Conservation (phyloP, 2,113 vertebrate genomes). For the Elgaria multicarinata region DNA sequence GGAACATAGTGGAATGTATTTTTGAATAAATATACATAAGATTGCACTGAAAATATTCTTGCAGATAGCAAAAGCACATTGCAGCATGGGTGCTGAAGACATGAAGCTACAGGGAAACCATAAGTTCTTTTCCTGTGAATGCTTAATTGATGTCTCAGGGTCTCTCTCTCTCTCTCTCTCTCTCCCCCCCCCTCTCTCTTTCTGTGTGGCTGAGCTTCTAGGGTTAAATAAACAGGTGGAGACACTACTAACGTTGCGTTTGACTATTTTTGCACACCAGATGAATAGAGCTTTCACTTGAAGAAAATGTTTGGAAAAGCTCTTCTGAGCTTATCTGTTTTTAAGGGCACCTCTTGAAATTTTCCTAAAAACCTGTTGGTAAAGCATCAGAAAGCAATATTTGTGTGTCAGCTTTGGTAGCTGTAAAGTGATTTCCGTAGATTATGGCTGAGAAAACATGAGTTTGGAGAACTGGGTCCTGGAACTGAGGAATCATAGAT, state of each 20-base stretch:
- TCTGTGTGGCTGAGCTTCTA: neutral
- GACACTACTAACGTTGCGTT: neutral
- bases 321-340: neutral
- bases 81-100: neutral
- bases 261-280: neutral
- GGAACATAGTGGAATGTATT: neutral
- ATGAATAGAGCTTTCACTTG: conserved; percentile 28
- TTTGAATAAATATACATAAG: neutral
- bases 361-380: neutral
- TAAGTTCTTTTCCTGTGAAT: neutral
- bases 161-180: neutral
- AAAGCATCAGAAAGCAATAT: neutral
- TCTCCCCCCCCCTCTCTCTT: too few relatives aligned
- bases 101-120: neutral
- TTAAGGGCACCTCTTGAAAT: conserved; percentile 10
- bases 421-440: neutral
- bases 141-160: neutral
- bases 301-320: conserved; percentile 38
- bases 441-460: neutral
- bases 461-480: neutral
- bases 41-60: neutral
- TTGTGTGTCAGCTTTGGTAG: neutral
- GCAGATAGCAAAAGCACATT: conserved; percentile 24
- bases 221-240: conserved; percentile 11
- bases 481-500: neutral